Base-by-base conservation (phyloP, 1,140 invertebrate species). In the Cepaea nemoralis region DNA sequence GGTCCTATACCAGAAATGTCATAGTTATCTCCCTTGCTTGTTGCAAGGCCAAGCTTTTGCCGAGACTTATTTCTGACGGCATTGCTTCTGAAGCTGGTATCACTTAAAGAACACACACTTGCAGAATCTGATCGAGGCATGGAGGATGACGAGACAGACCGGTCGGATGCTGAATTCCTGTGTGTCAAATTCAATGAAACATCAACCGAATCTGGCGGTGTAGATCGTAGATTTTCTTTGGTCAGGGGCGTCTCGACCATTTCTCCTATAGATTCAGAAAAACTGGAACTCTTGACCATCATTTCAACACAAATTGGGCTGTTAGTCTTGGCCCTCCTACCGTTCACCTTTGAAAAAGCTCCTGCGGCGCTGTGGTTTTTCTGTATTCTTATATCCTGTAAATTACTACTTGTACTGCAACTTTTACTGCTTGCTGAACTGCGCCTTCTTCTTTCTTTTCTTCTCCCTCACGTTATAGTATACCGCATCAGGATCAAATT, bases 401-500 rank as follows among this genome's bases (percentile, higher is more conserved):
- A 37, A 24, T 16, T 77, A 33, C 75, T 63, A 35, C 75, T 63
- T 37, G 75, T 37, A 24, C 75, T 69, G 0, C 63, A n/a, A 5
- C 59, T 33, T 12, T 55, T 12, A 31, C 77, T 79, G 48, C 22
- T 55, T 10, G 6, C 3, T 2, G 42, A 19, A 19, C 35, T 69
- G 2, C 16, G 0, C 63, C 48, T 39, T n/a, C 40, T 69, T 79
- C 35, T 31, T 69, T 42, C 37, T 63, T 55, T 79, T 79, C 66
- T 79, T 79, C 40, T 79, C 77, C 16, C 31, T 31, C n/a, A 67
- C 77, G 35, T 79, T 79, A 42, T 79, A 79, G 31, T 77, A 59
- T n/a, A 16, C 3, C 22, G 1, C 22, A 22, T 63, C 55, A n/a
- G n/a, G 2, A 1, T 55, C 6, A n/a, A 3, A n/a, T 3, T 19